phyloP scores from a whole-genome alignment of 2,888 invertebrate genomes.

The Pachydiplax longipennis region DNA sequence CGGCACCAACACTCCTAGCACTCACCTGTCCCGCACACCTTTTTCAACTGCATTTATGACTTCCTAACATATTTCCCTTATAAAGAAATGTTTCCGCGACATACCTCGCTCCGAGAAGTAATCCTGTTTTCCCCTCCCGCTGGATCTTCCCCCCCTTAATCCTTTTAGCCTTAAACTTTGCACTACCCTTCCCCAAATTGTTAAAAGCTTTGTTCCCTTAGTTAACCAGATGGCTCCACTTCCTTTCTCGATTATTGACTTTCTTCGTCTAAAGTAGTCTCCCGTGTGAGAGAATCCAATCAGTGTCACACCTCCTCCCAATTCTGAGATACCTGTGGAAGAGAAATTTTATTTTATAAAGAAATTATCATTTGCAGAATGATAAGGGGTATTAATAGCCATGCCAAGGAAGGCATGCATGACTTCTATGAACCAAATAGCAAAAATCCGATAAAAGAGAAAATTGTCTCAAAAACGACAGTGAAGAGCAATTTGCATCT shows the following conservation, averaged over 20 bases:
- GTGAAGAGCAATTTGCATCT: neutral
- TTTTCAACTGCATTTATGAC: neutral
- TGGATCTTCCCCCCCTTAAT: too few relatives aligned
- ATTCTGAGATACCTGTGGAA: neutral
- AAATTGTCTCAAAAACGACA: neutral
- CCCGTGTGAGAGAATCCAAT: neutral
- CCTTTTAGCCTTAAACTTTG: too few relatives aligned
- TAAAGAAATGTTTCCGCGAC: neutral
- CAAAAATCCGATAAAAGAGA: neutral
- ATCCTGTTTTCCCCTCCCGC: neutral
- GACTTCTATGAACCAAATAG: neutral
- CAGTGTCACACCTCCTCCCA: neutral
- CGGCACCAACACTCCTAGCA: neutral
- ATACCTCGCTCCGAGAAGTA: neutral
- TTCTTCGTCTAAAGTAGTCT: too few relatives aligned
- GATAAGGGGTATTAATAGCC: neutral
- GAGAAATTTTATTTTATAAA: neutral
- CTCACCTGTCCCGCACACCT: neutral
- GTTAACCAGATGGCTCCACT: too few relatives aligned
- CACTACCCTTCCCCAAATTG: too few relatives aligned
- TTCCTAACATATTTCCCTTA: neutral
- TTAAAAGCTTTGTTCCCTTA: too few relatives aligned
- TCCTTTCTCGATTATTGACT: too few relatives aligned
- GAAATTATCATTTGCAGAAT: neutral
- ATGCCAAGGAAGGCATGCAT: neutral